These are phyloP conservation scores for Panzeria rudis DNA, from an alignment of 2,888 invertebrate species.

Conservation along the genomic window DNA sequence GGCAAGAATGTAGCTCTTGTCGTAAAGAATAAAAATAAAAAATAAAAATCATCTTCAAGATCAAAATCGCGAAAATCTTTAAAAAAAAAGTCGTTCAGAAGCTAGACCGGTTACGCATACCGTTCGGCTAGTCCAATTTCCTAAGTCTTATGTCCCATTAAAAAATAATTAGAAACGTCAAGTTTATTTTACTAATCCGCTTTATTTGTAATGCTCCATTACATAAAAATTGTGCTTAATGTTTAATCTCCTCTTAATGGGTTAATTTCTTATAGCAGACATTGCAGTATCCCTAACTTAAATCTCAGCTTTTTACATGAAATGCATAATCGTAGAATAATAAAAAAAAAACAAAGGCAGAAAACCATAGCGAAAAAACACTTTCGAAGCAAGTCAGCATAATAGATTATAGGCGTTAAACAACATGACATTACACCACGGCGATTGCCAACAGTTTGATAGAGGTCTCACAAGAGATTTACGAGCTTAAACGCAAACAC, in stretches of 20 bases:
- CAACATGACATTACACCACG: constrained; percentile 62
- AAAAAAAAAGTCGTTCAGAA: too few species aligned
- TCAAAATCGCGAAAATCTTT: too few species aligned
- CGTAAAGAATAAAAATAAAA: too few species aligned
- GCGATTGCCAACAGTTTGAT: constrained; percentile 63
- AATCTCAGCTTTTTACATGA: background rate
- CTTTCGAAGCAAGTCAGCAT: constrained; percentile 40
- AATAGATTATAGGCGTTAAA: constrained; percentile 70
- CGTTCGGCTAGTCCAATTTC: too few species aligned
- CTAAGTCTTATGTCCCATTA: too few species aligned
- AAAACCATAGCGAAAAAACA: too few species aligned
- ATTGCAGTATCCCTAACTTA: background rate
- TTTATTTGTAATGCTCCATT: background rate
- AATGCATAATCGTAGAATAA: background rate
- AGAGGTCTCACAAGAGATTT: constrained; percentile 61
- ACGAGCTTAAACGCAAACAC: constrained; percentile 41
- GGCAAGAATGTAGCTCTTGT: too few species aligned
- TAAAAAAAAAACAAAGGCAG: background rate
- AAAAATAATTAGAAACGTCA: too few species aligned
- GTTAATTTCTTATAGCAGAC: background rate
- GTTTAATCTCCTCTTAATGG: too few species aligned
- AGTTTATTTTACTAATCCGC: background rate
- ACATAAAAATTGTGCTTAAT: background rate
- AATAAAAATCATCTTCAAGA: too few species aligned
- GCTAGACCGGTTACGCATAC: too few species aligned